Evolutionary conservation across 2,888 invertebrate species (phyloP), one percentile per base, ranked within the genome.

Genomic region (Tinea semifulvella): DNA sequence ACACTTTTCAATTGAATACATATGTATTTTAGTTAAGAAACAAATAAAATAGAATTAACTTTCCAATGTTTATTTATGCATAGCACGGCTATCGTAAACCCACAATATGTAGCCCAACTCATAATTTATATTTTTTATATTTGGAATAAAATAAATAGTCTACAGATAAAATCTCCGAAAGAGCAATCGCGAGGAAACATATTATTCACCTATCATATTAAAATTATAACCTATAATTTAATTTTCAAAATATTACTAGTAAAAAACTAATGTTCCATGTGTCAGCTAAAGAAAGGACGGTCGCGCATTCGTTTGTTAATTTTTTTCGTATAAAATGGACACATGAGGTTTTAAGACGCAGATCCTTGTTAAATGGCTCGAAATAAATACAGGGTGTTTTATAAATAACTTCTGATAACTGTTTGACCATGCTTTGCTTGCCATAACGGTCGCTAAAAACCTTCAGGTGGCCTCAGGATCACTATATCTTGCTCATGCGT

Each of bases 221-320:
- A 73, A 76, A 73, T 75, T 76, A 76, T 71, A 77, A 72, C 74
- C 75, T 74, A 73, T 79, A 80, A 80, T 79, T 79, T 75, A 79
- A 77, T 80, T 77, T 80, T 72, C 64, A 62, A 72, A 73, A 70
- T 63, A 65, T 60, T 61, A 56, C 58, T 67, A n/a, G 25, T 38
- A 61, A 76, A 76, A 73, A 76, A 75, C 63, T 57, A 56, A 66
- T 56, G 61, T 61, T 61, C 65, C 68, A 69, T 72, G 71, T 72
- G 74, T 70, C 69, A 72, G 73, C 62, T 68, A 61, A 65, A 75
- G 75, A 69, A 70, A 71, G 22, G 58, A 53, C 58, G 62, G 72
- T 68, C 70, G 69, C 71, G 64, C 63, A 67, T 66, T 71, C 60
- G 63, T 68, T 71, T 68, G 65, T 66, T 67, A 65, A 54, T 68